Conservation (phyloP, 2,797 vertebrate species). For the Crenichthys baileyi region DNA sequence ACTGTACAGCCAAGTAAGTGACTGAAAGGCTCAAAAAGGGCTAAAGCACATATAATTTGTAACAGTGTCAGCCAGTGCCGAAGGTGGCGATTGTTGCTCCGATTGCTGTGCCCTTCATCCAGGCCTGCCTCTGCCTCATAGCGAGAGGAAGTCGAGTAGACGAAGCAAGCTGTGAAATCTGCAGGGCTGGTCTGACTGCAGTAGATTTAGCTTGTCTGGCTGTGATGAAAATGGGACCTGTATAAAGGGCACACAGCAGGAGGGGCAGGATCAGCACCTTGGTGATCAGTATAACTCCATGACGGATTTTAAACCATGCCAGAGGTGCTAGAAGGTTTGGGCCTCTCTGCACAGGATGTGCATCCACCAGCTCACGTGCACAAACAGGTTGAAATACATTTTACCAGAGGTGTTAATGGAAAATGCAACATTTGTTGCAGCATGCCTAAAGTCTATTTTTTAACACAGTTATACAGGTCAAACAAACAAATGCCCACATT, state of each 20-base stretch:
- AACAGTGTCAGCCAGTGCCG: conserved; percentile 36
- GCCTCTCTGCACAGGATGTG: conserved; percentile 40
- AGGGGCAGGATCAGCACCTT: conserved; percentile 58
- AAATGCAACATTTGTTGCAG: conserved; percentile 18
- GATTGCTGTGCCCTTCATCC: conserved; percentile 58
- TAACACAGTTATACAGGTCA: conserved; percentile 6
- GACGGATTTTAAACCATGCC: conserved; percentile 40
- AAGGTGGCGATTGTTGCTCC: conserved; percentile 58
- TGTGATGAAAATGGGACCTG: conserved; percentile 74
- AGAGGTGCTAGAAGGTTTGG: conserved; percentile 44
- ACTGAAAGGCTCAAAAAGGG: conserved; percentile 4
- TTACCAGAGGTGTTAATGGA: conserved; percentile 10
- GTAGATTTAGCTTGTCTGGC: conserved; percentile 73
- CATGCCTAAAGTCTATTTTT: not conserved
- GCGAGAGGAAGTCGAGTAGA: conserved; percentile 67
- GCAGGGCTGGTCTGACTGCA: conserved; percentile 60
- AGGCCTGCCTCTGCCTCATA: conserved; percentile 44
- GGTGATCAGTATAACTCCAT: conserved; percentile 49
- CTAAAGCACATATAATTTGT: conserved; percentile 32
- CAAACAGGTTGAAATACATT: conserved; percentile 13
- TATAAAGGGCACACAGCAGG: conserved; percentile 72
- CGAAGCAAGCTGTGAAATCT: conserved; percentile 70
- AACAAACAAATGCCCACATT: conserved; percentile 6
- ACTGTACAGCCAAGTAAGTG: not conserved
- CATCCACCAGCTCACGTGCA: conserved; percentile 46